Conservation (phyloP, 2,113 vertebrate genomes). For the Tichodroma muraria region DNA sequence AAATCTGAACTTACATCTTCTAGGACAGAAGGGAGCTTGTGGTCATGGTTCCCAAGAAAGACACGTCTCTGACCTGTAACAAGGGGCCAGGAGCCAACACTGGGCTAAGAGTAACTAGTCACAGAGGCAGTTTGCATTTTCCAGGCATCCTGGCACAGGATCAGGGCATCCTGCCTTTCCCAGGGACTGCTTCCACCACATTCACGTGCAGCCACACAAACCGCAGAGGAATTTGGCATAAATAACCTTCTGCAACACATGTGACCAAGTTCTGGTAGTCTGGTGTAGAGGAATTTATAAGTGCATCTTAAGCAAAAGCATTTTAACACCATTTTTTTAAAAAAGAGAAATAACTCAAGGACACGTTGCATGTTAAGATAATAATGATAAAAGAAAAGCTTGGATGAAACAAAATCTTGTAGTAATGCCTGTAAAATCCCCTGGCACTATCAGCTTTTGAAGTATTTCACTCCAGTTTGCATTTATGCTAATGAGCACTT, state of each 20-base stretch:
- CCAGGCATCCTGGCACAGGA: background rate
- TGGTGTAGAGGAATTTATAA: background rate
- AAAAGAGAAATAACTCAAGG: background rate
- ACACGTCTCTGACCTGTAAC: background rate
- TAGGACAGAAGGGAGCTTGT: background rate
- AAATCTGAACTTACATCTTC: background rate
- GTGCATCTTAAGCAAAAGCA: background rate
- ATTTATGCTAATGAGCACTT: background rate
- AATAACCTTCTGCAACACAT: background rate
- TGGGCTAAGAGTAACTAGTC: background rate
- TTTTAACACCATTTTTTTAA: background rate
- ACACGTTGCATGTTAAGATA: background rate
- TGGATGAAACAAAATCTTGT: background rate
- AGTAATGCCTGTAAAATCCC: background rate
- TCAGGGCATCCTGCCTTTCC: background rate
- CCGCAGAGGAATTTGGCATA: background rate
- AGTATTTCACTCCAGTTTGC: background rate
- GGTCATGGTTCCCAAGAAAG: background rate
- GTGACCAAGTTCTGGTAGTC: background rate
- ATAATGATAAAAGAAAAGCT: background rate
- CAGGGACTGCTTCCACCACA: background rate
- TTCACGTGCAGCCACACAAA: background rate
- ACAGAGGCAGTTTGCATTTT: background rate
- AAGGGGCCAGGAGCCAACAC: background rate
- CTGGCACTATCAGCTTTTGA: background rate